These are phyloP conservation scores for Oreochromis grahami DNA, from an alignment of 2,797 vertebrate genomes.

Conservation along the genomic window DNA sequence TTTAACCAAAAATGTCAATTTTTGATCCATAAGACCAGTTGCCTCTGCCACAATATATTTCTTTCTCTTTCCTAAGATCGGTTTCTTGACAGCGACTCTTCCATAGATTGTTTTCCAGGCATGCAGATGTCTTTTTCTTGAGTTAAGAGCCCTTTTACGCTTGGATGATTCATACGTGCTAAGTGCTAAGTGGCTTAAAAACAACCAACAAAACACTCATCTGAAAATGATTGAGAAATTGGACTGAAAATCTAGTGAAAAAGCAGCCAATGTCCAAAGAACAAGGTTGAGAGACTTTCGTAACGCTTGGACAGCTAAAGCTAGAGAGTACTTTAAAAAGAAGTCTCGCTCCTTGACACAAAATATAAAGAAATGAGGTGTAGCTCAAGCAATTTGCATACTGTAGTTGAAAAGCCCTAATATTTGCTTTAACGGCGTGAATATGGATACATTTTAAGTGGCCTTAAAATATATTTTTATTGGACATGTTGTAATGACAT, in stretches of 20 bases:
- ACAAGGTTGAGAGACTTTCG: not conserved
- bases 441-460: not conserved
- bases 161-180: not conserved
- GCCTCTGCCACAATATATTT: not conserved
- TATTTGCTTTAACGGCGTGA: not conserved
- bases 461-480: not conserved
- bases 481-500: constrained; percentile 30
- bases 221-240: not conserved
- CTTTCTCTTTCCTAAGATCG: not conserved
- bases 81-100: not conserved
- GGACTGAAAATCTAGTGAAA: not conserved
- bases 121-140: not conserved
- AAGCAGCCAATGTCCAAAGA: not conserved
- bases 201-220: not conserved
- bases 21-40: not conserved
- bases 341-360: not conserved
- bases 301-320: not conserved
- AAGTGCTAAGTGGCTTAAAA: not conserved
- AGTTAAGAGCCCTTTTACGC: not conserved
- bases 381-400: not conserved
- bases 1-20: not conserved
- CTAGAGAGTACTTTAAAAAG: not conserved
- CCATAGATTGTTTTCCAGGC: not conserved
- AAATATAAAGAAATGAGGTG: not conserved
- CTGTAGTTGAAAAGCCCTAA: not conserved